A percentile compares a stretch with the other conserved stretches of the same genome.
phyloP scores from a whole-genome alignment of 2,888 invertebrate genomes.

The Muscina levida region DNA sequence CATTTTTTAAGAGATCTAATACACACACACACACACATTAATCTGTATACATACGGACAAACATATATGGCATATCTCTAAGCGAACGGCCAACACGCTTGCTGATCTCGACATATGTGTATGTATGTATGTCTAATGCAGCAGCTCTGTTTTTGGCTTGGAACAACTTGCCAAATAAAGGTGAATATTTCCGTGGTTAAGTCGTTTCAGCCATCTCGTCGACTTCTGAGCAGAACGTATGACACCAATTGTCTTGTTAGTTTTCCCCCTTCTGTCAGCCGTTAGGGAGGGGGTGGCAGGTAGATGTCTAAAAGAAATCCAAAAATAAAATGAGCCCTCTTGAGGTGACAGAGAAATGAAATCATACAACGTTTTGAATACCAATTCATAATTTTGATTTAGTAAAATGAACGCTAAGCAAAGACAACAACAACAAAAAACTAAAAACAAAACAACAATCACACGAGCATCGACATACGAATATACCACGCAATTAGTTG shows the following conservation, averaged over 20 bases:
- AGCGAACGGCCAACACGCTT: slow-evolving; percentile 17
- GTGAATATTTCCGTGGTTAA: slow-evolving; percentile 55
- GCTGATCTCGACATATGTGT: no score
- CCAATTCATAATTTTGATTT: neutral
- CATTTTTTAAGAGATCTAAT: neutral
- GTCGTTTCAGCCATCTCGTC: slow-evolving; percentile 31
- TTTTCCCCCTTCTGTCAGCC: neutral
- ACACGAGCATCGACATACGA: neutral
- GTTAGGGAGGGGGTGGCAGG: neutral
- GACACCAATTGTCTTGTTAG: slow-evolving; percentile 32
- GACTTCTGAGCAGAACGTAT: slow-evolving; percentile 23
- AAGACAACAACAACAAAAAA: no score
- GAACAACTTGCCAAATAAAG: slow-evolving; percentile 55
- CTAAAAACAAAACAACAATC: no score
- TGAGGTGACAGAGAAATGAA: slow-evolving; percentile 27
- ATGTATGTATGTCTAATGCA: no score
- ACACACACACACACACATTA: neutral
- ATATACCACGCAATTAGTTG: no score
- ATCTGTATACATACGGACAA: no score
- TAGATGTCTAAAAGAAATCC: neutral
- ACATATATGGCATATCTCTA: no score
- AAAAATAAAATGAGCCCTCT: no score
- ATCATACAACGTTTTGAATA: no score
- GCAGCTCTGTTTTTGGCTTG: slow-evolving; percentile 46
- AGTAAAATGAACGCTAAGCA: neutral